Base-by-base conservation (phyloP, 1,140 invertebrate genomes). In the Listronotus bonariensis region DNA sequence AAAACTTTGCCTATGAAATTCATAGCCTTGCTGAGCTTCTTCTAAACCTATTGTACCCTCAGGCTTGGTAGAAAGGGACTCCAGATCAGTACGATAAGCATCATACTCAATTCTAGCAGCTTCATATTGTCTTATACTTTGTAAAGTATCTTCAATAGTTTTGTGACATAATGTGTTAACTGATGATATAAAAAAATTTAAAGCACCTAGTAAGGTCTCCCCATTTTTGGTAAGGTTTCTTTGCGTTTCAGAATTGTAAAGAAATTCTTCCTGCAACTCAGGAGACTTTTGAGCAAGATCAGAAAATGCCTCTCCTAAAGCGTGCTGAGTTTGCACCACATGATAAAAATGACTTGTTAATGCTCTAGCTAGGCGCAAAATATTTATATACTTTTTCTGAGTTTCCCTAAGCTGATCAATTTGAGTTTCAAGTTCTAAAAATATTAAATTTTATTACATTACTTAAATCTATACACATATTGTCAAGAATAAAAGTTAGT, bases 101-200 rank as follows among this genome's bases (percentile, higher is more conserved):
- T 98, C 96, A 79, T 96, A 98, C 80, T 98, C 95, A 80, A 98
- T 87, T 81, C 96, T 89, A 46, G 95, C 91, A 46, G 88, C 88
- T 83, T 98, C 95, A 80, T 96, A 98, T 77, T 94, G 91, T 74
- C 92, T 87, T 70, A 98, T 89, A 52, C 96, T 98, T 58, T 95
- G 84, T 70, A 98, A 83, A 0, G 95, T 97, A 78, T 98, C 96
- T 80, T 97, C 95, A 76, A 98, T 98, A 26, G 95, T 66, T 83
- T 97, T 97, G 80, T 96, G 92, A 80, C 93, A 95, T 70, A 98
- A 82, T 38, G 96, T 98, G 79, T 94, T 94, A 10, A 98, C 89
- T 45, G 93, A 95, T 49, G 92, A 96, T 72, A 93, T 93, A 82
- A 98, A 98, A 82, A 97, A 97, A 81, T 97, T 95, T 68, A 98